A percentile compares a stretch with the other conserved stretches of the same genome.
Evolutionary conservation across 1,140 invertebrate genomes (phyloP).

Genomic region (Aphelenchoides besseyi): DNA sequence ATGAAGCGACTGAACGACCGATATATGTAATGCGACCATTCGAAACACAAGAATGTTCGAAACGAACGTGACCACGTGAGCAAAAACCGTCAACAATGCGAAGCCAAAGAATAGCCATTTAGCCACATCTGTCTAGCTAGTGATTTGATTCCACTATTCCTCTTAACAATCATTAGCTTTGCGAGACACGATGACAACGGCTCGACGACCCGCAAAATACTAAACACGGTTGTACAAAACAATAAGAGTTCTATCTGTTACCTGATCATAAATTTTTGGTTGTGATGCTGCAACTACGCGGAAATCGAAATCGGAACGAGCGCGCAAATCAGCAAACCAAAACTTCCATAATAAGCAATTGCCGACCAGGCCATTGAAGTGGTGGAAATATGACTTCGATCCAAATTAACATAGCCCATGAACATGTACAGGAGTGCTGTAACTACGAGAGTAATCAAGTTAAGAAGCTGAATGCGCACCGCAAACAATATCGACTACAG

Average conservation of each 20-base stretch:
- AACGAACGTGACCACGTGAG: conserved; percentile 50
- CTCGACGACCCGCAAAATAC: conserved; percentile 40
- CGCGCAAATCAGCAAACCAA: conserved; percentile 54
- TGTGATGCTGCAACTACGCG: conserved; percentile 48
- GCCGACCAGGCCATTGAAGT: conserved; percentile 48
- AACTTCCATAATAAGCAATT: conserved; percentile 55
- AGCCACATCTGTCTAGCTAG: conserved; percentile 42
- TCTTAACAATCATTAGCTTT: conserved; percentile 33
- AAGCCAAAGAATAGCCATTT: conserved; percentile 47
- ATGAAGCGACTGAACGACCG: conserved; percentile 48
- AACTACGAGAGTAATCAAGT: too few species aligned
- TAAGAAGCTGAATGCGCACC: too few species aligned
- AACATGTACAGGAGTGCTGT: conserved; percentile 49
- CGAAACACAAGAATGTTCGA: conserved; percentile 50
- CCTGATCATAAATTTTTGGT: conserved; percentile 45
- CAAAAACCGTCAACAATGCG: conserved; percentile 44
- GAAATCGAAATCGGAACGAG: conserved; percentile 49
- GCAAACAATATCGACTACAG: conserved; percentile 47
- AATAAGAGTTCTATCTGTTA: conserved; percentile 14
- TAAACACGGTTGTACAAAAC: conserved; percentile 8
- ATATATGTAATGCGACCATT: conserved; percentile 48
- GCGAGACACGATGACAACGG: conserved; percentile 45
- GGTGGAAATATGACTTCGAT: conserved; percentile 32
- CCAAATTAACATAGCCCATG: conserved; percentile 49
- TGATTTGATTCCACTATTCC: too few species aligned